These are phyloP conservation scores for Platanista minor DNA, from an alignment of 2,113 vertebrate genomes.

Conservation along the genomic window DNA sequence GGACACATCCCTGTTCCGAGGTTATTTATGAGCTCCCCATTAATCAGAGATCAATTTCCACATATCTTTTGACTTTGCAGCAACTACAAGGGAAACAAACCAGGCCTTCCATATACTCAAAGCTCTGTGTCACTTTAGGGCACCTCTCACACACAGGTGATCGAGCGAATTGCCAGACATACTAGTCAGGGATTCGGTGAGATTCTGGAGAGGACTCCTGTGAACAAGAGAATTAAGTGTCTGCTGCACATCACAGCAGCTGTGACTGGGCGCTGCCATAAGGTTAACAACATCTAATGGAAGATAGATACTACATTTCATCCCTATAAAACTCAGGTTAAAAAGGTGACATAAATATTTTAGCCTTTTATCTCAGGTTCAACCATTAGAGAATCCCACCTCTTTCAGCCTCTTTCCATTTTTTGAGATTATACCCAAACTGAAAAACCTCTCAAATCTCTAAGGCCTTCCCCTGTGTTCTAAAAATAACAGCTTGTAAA, in stretches of 20 bases:
- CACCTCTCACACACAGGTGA: background rate
- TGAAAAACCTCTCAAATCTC: slow-evolving; percentile 30
- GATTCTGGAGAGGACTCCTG: background rate
- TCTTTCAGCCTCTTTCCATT: slow-evolving; percentile 34
- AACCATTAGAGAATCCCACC: background rate
- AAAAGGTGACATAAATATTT: slow-evolving; percentile 30
- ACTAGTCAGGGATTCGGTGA: background rate
- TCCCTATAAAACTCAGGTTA: background rate
- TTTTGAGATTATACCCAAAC: slow-evolving; percentile 16
- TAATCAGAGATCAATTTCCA: background rate
- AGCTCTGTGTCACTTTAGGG: background rate
- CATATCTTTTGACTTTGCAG: background rate
- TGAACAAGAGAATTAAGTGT: background rate
- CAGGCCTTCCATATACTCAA: background rate
- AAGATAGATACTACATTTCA: background rate
- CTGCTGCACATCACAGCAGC: background rate
- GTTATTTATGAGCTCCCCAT: background rate
- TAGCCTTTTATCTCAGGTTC: slow-evolving; percentile 17
- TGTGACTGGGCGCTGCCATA: background rate
- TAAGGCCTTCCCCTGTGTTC: background rate
- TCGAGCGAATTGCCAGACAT: background rate
- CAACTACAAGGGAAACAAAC: background rate
- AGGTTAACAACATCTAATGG: background rate
- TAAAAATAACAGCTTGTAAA: slow-evolving; percentile 23
- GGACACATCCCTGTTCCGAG: background rate